Evolutionary conservation across 2,113 vertebrate genomes (phyloP), one percentile per base, ranked within the genome.

Genomic region (Dasyurus viverrinus): DNA sequence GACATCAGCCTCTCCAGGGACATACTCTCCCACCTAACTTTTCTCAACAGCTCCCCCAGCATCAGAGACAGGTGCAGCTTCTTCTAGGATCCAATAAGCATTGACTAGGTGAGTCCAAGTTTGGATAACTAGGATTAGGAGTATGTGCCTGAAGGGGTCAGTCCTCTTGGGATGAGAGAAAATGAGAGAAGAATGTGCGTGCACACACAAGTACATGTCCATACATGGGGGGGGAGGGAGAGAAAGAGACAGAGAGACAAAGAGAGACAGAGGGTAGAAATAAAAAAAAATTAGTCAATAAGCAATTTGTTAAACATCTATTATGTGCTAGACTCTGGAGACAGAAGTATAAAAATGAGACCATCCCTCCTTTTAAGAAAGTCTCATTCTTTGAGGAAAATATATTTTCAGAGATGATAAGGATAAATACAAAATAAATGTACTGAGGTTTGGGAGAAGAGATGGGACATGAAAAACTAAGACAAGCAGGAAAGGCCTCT

Each of bases 1-100:
- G 92, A 50, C 52, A 55, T 76, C 53, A 14, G 16, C 57, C 26
- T 2, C 30, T 6, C 52, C 90, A 95, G 92, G 95, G 91, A 30
- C 90, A 97, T 52, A 97, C 57, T 24, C 95, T 97, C 46, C 96
- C 97, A 36, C 89, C 84, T 90, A 93, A 68, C 53, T 36, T 96
- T 90, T 90, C 95, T 90, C 94, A 55, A 92, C 92, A 96, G 42
- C 27, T 57, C 55, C 68, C 94, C 60, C 95, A 92, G 92, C 92
- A 96, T 91, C 76, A 53, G 94, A 89, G 93, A 36, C 90, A 97
- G 48, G 5, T 53, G 0, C 91, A 91, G 57, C 96, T 93, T 9
- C 90, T 95, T 52, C 89, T 91, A 60, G 46, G 91, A 7, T 93
- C 94, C 89, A 76, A 54, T 52, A 94, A 91, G 53, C 68, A 42